phyloP scores from a whole-genome alignment of 2,888 invertebrate species.

The Lasiommata megera region DNA sequence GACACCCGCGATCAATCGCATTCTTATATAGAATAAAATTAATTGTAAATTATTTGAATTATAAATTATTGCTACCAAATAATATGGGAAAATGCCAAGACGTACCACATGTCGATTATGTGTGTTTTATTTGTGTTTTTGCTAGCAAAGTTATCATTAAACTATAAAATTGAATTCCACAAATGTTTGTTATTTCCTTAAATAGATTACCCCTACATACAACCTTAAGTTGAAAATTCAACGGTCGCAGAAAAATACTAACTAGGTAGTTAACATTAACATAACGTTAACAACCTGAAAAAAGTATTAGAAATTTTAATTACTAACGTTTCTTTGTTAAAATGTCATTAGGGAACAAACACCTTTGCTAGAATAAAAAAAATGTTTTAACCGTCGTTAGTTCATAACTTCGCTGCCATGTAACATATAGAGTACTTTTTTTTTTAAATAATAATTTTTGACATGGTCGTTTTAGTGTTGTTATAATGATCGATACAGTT shows the following conservation, averaged over 20 bases:
- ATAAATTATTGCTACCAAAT: no score
- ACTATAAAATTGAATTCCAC: neutral
- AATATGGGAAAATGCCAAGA: no score
- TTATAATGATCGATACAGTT: neutral
- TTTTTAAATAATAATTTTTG: neutral
- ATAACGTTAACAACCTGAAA: neutral
- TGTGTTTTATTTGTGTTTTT: no score
- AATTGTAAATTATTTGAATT: no score
- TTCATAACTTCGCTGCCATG: neutral
- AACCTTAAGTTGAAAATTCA: neutral
- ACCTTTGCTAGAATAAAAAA: constrained; percentile 5
- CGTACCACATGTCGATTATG: no score
- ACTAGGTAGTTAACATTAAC: neutral
- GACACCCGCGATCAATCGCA: no score
- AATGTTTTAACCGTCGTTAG: neutral
- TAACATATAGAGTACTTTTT: neutral
- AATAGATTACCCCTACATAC: neutral
- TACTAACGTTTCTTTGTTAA: constrained; percentile 3
- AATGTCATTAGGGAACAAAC: constrained; percentile 8
- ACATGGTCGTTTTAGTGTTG: neutral
- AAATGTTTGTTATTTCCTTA: neutral
- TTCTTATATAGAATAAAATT: no score
- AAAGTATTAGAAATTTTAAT: constrained; percentile 12
- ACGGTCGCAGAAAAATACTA: neutral
- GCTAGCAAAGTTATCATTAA: no score